Base-by-base conservation (phyloP, 2,888 invertebrate genomes). In the Microplitis deprimator region DNA sequence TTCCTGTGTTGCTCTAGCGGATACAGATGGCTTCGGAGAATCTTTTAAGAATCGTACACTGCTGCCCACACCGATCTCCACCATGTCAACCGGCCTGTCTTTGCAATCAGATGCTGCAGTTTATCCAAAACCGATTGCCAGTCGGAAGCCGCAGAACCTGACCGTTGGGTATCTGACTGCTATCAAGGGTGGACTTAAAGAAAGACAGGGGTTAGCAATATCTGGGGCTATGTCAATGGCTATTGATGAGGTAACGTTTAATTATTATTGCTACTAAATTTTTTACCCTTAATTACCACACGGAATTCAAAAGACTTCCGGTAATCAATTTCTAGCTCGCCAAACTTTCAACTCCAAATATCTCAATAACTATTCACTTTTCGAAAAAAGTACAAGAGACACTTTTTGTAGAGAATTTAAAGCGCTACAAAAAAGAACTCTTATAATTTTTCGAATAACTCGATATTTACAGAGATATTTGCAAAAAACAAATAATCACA, bases 171-270 rank as follows among this genome's bases (percentile, higher is more conserved):
- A 96, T 91, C 92, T 97, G 87, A 95, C 96, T 73, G 96, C 96
- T 76, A 93, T 95, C 88, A 95, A 93, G 90, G 96, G 95, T 84
- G 93, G 92, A 75, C 92, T 94, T 82, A 94, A 93, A 85, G 95
- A 95, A 88, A 93, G 95, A 81, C 96, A 96, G 90, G 97, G 97
- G 20, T 92, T 97, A 85, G 93, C 95, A 81, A 95, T 97, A 86
- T 96, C 97, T 73, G 98, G 98, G 77, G 98, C 98, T 74, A 93
- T 98, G 83, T 93, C 96, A 68, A 94, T 96, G 93, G 98, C 98
- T 73, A 92, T 98, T 77, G 94, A 96, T 84, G 93, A 95, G 92
- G 96, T 97, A 87, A 84, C 83, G 79, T 13, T 50, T 50, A 50
- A 1, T 50, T 50, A 13, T 50, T 5, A 13, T 50, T 50, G 3